phyloP scores from a whole-genome alignment of 2,888 invertebrate genomes.

The Drosophila fungiperda region DNA sequence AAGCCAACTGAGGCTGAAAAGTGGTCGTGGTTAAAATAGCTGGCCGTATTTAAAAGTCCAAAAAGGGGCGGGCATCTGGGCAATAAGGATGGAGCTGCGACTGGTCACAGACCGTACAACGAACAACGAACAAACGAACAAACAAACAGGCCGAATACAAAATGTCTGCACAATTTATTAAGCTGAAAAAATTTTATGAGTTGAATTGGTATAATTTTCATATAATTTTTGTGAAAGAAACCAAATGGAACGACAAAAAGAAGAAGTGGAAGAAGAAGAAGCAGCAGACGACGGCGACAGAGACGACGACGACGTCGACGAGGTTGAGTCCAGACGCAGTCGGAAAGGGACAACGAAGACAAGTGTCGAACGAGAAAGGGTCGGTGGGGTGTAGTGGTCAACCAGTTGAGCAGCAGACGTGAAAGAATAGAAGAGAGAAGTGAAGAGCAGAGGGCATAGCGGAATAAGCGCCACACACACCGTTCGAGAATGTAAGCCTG shows the following conservation, averaged over 20 bases:
- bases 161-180: slow-evolving; percentile 82
- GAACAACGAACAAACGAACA: background rate
- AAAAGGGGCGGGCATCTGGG: slow-evolving; percentile 23
- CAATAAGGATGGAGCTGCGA: slow-evolving; percentile 27
- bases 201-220: slow-evolving; percentile 83
- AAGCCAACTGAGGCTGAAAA: slow-evolving; percentile 13
- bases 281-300: slow-evolving; percentile 9
- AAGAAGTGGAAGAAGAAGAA: background rate
- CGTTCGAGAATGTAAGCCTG: slow-evolving; percentile 22
- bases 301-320: slow-evolving; percentile 28
- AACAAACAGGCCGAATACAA: slow-evolving; percentile 50
- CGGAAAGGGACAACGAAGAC: slow-evolving; percentile 34
- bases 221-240: slow-evolving; percentile 78
- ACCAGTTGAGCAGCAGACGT: slow-evolving; percentile 63
- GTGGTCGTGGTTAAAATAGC: slow-evolving; percentile 40
- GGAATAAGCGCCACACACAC: slow-evolving; percentile 68
- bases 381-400: slow-evolving; percentile 21
- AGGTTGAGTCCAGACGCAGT: slow-evolving; percentile 42
- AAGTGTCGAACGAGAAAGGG: background rate
- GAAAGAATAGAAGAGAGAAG: background rate
- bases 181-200: slow-evolving; percentile 83
- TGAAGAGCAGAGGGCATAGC: slow-evolving; percentile 19
- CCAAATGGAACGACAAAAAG: slow-evolving; percentile 62
- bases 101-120: slow-evolving; percentile 2
- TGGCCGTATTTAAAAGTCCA: slow-evolving; percentile 46